Base-by-base conservation (phyloP, 2,113 vertebrate genomes). In the Protobothrops flavoviridis region DNA sequence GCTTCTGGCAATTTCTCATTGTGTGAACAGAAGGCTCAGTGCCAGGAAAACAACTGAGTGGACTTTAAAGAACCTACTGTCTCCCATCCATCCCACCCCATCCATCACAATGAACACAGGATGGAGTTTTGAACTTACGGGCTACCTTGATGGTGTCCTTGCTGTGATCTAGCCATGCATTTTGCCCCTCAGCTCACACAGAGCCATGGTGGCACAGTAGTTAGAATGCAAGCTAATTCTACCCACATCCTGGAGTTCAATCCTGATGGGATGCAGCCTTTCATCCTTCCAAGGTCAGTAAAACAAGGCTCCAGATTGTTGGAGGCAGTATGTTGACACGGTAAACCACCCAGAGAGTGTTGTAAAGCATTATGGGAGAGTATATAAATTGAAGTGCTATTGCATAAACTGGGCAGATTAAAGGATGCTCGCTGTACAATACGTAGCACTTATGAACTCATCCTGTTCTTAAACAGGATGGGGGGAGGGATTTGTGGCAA, bases 11-110 rank as follows among this genome's bases (percentile, higher is more conserved):
- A n/a, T 55, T 59, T 61, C 59, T 20, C 89, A 87, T 85, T 61
- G 48, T 86, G 56, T 12, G 26, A 0, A 92, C 92, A 91, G 55
- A 1, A 0, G 94, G 95, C 69, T 0, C 1, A 87, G 9, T 43
- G 92, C 39, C 93, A 88, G 52, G 33, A 11, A 87, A 90, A 74
- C 93, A 93, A 85, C 93, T 50, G 93, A 48, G 43, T 39, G 24
- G 39, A 29, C 7, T 55, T 50, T 48, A 26, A 57, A 69, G 56
- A 21, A 21, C n/a, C 50, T 85, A 48, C 48, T 0, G 8, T 23
- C 59, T 74, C 39, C 39, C 23, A 26, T 43, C 85, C 57, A 61
- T 61, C 57, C 57, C 24, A 64, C 29, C 10, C 10, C 10, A 64
- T 29, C 26, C 13, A 61, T 10, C 5, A 24, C 7, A 9, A 6